Evolutionary conservation across 2,113 vertebrate genomes (phyloP).

Genomic region (Rhadina sibilatrix): DNA sequence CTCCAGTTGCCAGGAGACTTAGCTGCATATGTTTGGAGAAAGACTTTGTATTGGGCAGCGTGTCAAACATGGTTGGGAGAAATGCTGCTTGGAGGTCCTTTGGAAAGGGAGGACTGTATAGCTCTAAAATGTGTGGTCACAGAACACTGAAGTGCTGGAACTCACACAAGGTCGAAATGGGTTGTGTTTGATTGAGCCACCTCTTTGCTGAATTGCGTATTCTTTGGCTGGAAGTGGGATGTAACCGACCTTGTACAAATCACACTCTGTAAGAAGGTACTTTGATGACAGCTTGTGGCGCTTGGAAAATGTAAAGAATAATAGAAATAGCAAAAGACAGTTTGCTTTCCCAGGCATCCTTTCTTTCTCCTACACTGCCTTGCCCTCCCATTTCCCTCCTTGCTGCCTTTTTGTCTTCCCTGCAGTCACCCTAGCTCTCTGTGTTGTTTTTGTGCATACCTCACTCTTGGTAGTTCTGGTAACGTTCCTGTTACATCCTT

Average conservation of each 20-base stretch:
- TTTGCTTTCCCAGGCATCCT: constrained; percentile 2
- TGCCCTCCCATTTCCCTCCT: neutral
- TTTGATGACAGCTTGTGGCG: neutral
- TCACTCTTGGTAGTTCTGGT: neutral
- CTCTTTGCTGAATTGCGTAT: neutral
- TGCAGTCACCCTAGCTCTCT: neutral
- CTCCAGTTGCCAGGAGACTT: constrained; percentile 20
- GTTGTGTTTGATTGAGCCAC: neutral
- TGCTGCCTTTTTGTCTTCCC: neutral
- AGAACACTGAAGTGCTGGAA: neutral
- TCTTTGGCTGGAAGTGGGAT: neutral
- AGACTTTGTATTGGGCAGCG: neutral
- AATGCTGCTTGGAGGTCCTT: neutral
- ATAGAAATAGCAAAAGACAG: neutral
- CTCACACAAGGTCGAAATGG: neutral
- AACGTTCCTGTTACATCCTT: neutral
- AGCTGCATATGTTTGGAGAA: neutral
- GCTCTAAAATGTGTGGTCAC: neutral
- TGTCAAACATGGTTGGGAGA: neutral
- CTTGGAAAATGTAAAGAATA: constrained; percentile 13
- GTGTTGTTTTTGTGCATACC: neutral
- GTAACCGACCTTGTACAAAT: neutral
- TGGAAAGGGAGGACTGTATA: neutral
- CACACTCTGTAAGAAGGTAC: neutral
- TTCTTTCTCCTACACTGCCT: neutral